These are phyloP conservation scores for Mesochorus sp. DNA, from an alignment of 2,888 invertebrate species.

Conservation along the genomic window DNA sequence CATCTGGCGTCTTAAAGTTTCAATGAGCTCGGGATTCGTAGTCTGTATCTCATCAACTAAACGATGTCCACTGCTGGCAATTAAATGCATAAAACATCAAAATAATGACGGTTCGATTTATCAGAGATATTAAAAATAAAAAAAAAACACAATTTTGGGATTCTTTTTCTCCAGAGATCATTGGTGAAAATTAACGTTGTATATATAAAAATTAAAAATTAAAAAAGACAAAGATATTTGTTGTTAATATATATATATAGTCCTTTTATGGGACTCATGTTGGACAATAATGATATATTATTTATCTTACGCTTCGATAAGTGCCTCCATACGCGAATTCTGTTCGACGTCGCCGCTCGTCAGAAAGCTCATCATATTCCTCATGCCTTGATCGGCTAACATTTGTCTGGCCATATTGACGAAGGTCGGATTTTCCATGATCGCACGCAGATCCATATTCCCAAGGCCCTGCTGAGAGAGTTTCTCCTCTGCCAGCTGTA, in stretches of 20 bases:
- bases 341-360: conserved; percentile 81
- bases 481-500: conserved; percentile 91
- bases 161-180: neutral
- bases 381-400: conserved; percentile 92
- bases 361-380: conserved; percentile 87
- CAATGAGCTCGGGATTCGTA: conserved; percentile 92
- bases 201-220: neutral
- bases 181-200: neutral
- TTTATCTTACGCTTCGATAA: conserved; percentile 83
- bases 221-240: neutral
- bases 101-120: too few species aligned
- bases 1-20: conserved; percentile 87
- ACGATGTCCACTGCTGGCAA: conserved; percentile 88
- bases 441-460: conserved; percentile 84
- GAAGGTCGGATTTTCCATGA: conserved; percentile 91
- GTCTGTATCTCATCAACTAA: conserved; percentile 92
- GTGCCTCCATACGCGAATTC: conserved; percentile 80
- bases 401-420: conserved; percentile 93
- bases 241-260: neutral
- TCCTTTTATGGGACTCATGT: too few species aligned
- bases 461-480: conserved; percentile 74
- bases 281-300: neutral
- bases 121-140: too few species aligned
- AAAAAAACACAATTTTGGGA: too few species aligned
- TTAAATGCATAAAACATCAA: neutral